Percentiles rank a stretch among this genome's conserved stretches.
Conservation (phyloP, 2,797 vertebrate genomes). For the Schizopygopsis malacanthus region DNA sequence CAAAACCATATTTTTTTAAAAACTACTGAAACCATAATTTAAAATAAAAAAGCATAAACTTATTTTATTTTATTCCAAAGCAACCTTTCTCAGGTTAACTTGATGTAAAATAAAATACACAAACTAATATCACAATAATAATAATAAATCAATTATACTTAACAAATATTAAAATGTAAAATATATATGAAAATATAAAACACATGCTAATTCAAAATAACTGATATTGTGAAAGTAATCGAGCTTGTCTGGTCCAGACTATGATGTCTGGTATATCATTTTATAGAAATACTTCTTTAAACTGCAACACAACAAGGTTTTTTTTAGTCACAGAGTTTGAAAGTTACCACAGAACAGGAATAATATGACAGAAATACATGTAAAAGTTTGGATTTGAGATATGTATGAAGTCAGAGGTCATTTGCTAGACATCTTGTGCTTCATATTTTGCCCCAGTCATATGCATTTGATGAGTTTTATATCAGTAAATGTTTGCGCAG, state of each 20-base stretch:
- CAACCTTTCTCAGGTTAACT: not conserved
- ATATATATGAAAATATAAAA: no score
- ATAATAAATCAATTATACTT: no score
- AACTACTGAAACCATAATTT: no score
- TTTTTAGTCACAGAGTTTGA: not conserved
- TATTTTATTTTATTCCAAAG: not conserved
- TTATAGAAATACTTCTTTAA: not conserved
- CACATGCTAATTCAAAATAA: no score
- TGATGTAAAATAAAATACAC: no score
- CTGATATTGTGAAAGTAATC: no score
- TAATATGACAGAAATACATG: not conserved
- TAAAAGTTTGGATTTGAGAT: not conserved
- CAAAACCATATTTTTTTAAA: no score
- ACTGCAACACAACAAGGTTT: not conserved
- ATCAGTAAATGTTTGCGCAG: constrained; percentile 68
- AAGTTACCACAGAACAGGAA: not conserved
- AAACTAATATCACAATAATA: no score
- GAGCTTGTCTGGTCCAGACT: no score
- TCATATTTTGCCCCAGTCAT: not conserved
- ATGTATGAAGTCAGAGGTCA: not conserved
- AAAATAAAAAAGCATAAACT: no score
- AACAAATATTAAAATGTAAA: no score
- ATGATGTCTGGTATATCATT: not conserved
- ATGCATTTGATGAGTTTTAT: not conserved
- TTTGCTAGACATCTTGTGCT: not conserved